These are phyloP conservation scores for Agrypnia vestita DNA, from an alignment of 1,140 invertebrate species.

Conservation along the genomic window DNA sequence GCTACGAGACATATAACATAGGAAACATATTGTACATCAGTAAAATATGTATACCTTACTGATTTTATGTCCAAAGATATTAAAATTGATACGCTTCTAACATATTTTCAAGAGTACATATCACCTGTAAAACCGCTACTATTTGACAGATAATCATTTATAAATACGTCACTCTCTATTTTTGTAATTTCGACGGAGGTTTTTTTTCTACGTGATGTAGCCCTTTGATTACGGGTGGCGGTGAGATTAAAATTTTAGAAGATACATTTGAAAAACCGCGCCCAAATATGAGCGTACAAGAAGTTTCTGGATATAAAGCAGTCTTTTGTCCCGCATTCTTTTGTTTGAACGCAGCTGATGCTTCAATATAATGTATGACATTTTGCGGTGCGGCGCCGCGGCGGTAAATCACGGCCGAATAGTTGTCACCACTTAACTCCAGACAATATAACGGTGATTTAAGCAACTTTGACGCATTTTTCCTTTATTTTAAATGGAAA, in stretches of 20 bases:
- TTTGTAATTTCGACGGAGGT: no score
- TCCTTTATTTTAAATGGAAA: constrained; percentile 55
- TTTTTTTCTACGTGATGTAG: no score
- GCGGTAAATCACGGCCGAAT: constrained; percentile 58
- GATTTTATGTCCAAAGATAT: no score
- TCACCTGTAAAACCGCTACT: no score
- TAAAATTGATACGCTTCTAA: no score
- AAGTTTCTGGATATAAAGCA: constrained; percentile 43
- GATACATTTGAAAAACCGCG: neutral
- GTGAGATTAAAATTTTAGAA: neutral
- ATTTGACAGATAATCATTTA: no score
- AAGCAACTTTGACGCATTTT: constrained; percentile 57
- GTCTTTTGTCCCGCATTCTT: constrained; percentile 58
- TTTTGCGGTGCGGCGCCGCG: constrained; percentile 53
- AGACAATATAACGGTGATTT: constrained; percentile 61
- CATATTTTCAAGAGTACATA: no score
- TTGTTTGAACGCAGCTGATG: constrained; percentile 58
- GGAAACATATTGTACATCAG: no score
- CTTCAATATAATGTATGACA: constrained; percentile 59
- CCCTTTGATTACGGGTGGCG: no score
- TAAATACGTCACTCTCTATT: no score
- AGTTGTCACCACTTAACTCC: constrained; percentile 61
- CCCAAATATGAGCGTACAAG: constrained; percentile 7
- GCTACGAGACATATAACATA: no score
- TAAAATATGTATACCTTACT: no score